Base-by-base conservation (phyloP, 2,888 invertebrate species). In the Marronus borbonicus region DNA sequence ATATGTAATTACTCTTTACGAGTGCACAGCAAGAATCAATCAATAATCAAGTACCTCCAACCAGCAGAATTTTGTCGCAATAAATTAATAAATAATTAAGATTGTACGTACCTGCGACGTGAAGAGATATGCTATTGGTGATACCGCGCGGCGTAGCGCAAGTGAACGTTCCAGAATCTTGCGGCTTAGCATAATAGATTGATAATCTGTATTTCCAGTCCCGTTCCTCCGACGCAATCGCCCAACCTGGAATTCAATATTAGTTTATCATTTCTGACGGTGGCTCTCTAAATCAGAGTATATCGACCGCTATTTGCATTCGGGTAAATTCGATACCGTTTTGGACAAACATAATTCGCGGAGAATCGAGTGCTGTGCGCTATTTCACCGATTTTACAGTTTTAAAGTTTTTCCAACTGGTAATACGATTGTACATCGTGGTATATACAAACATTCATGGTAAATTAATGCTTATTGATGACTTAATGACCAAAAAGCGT, bases 91-190 rank as follows among this genome's bases (percentile, higher is more conserved):
- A 36, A 4, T 5, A 5, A 36, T 36, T 5, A 36, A 44, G 44
- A 44, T 14, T 17, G 17, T 58, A 90, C 92, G 91, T 90, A 95
- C 95, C 96, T 90, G 94, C 93, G 88, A 97, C 95, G 88, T 91
- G 92, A 83, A 95, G 90, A 80, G 90, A 89, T 83, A 95, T 90
- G 76, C 94, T 94, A 88, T 95, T 94, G 74, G 95, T 95, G 82
- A 94, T 92, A 52, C 96, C 96, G 76, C 93, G 91, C 4, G 96
- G 95, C 0, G 96, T 93, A 4, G 96, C 93, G 88, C 96, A 97
- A 0, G 96, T 96, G 88, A 94, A 96, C 80, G 93, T 93, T 76
- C 96, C 96, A 50, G 95, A 94, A 89, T 96, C 96, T 76, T 94
- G 93, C n/a, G 92, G 91, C 84, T 95, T 94, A 84, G 95, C 94